Evolutionary conservation across 1,140 invertebrate species (phyloP).

Genomic region (Luehdorfia chinensis): DNA sequence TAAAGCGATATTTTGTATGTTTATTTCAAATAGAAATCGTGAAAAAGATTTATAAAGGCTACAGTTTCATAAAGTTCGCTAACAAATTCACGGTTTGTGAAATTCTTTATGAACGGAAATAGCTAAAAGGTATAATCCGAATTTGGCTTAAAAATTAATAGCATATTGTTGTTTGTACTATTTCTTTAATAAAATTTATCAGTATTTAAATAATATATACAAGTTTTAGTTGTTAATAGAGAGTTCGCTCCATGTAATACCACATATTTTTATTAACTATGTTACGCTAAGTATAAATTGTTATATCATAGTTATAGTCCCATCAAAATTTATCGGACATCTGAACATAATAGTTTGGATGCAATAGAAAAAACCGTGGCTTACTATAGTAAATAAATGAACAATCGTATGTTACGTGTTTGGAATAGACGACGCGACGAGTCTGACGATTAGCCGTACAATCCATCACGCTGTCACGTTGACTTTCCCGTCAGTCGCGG

Average conservation of each 20-base stretch:
- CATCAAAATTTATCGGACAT: too few species aligned
- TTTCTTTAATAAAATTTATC: too few species aligned
- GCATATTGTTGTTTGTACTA: too few species aligned
- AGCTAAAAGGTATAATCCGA: background rate
- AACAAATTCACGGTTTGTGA: background rate
- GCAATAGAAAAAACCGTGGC: too few species aligned
- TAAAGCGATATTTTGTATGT: constrained; percentile 25
- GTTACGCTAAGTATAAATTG: too few species aligned
- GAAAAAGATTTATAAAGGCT: background rate
- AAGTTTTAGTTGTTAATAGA: too few species aligned
- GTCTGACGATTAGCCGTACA: constrained; percentile 25
- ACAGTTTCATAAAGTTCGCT: background rate
- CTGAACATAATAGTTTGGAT: too few species aligned
- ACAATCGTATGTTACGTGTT: constrained; percentile 23
- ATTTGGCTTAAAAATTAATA: too few species aligned
- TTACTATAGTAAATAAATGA: constrained; percentile 20
- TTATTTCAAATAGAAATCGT: background rate
- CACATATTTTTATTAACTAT: too few species aligned
- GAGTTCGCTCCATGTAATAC: too few species aligned
- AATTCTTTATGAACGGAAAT: background rate
- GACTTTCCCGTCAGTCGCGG: constrained; percentile 19
- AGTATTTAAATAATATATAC: too few species aligned
- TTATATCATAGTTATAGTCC: too few species aligned
- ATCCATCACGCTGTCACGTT: constrained; percentile 29
- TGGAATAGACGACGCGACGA: constrained; percentile 19